Base-by-base conservation (phyloP, 2,113 vertebrate species). In the Columba livia region DNA sequence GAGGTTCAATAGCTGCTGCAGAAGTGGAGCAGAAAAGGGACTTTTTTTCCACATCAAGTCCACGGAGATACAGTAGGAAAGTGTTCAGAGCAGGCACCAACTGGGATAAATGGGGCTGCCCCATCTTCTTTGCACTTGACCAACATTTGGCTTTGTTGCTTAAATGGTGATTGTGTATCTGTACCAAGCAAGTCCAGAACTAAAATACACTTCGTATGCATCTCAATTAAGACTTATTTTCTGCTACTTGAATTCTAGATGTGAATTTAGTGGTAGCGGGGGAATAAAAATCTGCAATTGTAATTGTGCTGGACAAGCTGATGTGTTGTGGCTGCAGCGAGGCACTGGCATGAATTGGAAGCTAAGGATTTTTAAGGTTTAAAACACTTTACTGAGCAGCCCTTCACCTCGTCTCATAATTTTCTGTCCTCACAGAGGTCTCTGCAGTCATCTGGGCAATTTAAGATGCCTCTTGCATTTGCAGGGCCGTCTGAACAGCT, bases 171-270 rank as follows among this genome's bases (percentile, higher is more conserved):
- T n/a, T 2, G 34, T 36, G 50, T 19, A 4, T 29, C 26, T 23
- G 61, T 25, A 54, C 0, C 2, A 1, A 34, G 60, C 4, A 3
- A 48, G 85, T 21, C 21, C 65, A 8, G 79, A 53, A 57, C 67
- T 64, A 7, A 85, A 60, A 23, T 10, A 6, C 32, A 3, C 17
- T 60, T 34, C 0, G 0, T n/a, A 5, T 5, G 34, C 60, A 5
- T 66, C 87, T 67, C 64, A 17, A 1, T 62, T 40, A 62, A 66
- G 42, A 1, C 12, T 58, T 6, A 0, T 10, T 48, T 78, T 69
- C 7, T 85, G 38, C 79, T 67, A 2, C 79, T 34, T 16, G 47
- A 48, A 15, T 58, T 32, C 42, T 31, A 2, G 56, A 10, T 42
- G 69, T 38, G 89, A 58, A 25, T 72, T n/a, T 2, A 38, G 65